phyloP scores from a whole-genome alignment of 2,888 invertebrate genomes.

The Ophraella communa region DNA sequence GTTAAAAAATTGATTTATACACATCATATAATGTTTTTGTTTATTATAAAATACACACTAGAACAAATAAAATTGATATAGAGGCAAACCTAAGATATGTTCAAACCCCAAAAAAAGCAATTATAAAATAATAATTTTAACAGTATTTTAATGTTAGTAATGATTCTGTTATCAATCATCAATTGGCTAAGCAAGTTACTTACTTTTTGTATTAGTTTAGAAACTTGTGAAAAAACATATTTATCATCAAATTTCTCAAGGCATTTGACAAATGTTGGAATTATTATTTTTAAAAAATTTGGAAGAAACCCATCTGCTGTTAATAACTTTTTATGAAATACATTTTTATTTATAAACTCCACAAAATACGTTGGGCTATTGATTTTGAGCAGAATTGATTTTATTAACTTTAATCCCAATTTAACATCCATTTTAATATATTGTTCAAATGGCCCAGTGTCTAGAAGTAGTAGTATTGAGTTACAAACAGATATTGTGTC shows the following conservation, averaged over 20 bases:
- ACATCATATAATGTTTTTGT: slow-evolving; percentile 39
- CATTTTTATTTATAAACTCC: slow-evolving; percentile 35
- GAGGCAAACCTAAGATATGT: too few relatives aligned
- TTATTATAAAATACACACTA: slow-evolving; percentile 48
- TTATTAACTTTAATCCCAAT: slow-evolving; percentile 45
- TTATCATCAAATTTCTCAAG: slow-evolving; percentile 37
- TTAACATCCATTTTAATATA: slow-evolving; percentile 48
- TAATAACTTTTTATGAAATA: slow-evolving; percentile 33
- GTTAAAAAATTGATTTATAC: slow-evolving; percentile 40
- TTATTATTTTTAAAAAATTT: slow-evolving; percentile 31
- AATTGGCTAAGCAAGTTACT: too few relatives aligned
- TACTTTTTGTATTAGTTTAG: slow-evolving; percentile 46
- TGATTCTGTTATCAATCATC: too few relatives aligned
- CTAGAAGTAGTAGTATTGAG: slow-evolving; percentile 23
- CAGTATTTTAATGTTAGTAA: too few relatives aligned
- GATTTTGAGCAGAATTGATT: slow-evolving; percentile 33
- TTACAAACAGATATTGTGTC: slow-evolving; percentile 6
- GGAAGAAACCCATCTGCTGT: slow-evolving; percentile 25
- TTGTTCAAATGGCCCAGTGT: slow-evolving; percentile 46
- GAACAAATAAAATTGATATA: slow-evolving; percentile 40
- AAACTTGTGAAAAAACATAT: slow-evolving; percentile 38
- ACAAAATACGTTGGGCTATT: slow-evolving; percentile 12
- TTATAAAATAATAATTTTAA: too few relatives aligned
- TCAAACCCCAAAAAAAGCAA: too few relatives aligned
- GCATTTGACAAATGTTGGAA: slow-evolving; percentile 38